Evolutionary conservation across 2,797 vertebrate species (phyloP), one percentile per base, ranked within the genome.

Genomic region (Sitta carolinensis): DNA sequence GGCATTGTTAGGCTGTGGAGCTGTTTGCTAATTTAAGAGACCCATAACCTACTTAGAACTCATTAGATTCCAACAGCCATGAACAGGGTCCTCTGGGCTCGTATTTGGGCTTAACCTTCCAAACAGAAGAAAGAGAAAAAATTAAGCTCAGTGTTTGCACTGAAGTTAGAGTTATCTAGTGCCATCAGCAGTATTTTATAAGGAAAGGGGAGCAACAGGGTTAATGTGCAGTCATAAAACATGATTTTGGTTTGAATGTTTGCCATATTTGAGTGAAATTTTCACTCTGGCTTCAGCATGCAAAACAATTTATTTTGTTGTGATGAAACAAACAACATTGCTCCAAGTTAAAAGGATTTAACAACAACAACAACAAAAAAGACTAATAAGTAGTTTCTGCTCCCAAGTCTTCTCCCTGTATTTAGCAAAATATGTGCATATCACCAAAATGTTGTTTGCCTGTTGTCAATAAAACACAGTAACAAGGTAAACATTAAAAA

Each of bases 401-500:
- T 81, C 40, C 58, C 1, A 1, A 83, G 22, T 72, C 79, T 94
- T 69, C 68, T 86, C 62, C 32, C 36, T 70, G 27, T 74, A 32
- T 82, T 95, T 94, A 68, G 86, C 86, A 78, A 87, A 93, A 63
- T 43, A 52, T 16, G 32, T 45, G 47, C 64, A 22, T 7, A 76
- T n/a, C 43, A 82, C 67, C 34, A 89, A 54, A 92, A 83, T 15
- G 16, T 29, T 18, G 0, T 64, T 79, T 91, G 13, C 32, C 54
- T 84, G 32, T 48, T 89, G 68, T 89, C 90, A 90, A 87, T 87
- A 85, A 89, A 89, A 70, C 50, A 94, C n/a, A 83, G 43, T 68
- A 96, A 92, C 42, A 87, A 89, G 68, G 54, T 62, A 92, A 93
- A 91, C 27, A 72, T 89, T 87, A 78, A 81, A 94, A 83, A 84